Base-by-base conservation (phyloP, 2,888 invertebrate genomes). In the Brachypterus glaber region DNA sequence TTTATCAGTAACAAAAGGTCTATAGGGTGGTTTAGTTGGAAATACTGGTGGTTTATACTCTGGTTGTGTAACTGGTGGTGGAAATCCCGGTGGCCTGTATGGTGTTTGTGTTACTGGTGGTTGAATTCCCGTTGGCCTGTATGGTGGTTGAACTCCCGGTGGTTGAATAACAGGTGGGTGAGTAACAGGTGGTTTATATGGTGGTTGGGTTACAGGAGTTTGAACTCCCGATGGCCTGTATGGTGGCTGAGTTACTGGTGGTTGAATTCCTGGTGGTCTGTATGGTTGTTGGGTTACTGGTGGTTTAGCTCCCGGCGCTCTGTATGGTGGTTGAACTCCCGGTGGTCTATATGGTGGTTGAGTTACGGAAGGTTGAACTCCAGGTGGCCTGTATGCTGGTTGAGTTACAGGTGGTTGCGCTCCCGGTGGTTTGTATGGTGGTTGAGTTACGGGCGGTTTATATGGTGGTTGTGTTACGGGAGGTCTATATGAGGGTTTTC, bases 61-160 rank as follows among this genome's bases (percentile, higher is more conserved):
- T 8, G 57, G 47, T 4, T 56, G 70, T 70, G 0, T 69, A 64
- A 2, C 47, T 54, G 0, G 69, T 56, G 4, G 62, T 64, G 2
- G 41, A 13, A 35, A 30, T 29, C 41, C 25, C 12, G 39, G 41
- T 14, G 33, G 43, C 34, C 27, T 24, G 13, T 25, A 18, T 12
- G 43, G 43, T 8, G 29, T 7, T 29, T 9, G 29, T 9, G 29
- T 9, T 9, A 12, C n/a, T 9, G 29, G 29, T 29, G 29, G 29
- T 12, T 26, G 33, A 18, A 25, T 33, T 4, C 17, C 15, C 18
- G 32, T 17, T 15, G 32, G 32, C 8, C 32, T 33, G 31, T 34
- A 33, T 13, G 32, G 30, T 16, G 14, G 47, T 38, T 37, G 45
- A 33, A 4, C 9, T 21, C 5, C 30, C n/a, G 30, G 30, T 7